Conservation (phyloP, 2,113 vertebrate genomes). For the Myrmecobius fasciatus region DNA sequence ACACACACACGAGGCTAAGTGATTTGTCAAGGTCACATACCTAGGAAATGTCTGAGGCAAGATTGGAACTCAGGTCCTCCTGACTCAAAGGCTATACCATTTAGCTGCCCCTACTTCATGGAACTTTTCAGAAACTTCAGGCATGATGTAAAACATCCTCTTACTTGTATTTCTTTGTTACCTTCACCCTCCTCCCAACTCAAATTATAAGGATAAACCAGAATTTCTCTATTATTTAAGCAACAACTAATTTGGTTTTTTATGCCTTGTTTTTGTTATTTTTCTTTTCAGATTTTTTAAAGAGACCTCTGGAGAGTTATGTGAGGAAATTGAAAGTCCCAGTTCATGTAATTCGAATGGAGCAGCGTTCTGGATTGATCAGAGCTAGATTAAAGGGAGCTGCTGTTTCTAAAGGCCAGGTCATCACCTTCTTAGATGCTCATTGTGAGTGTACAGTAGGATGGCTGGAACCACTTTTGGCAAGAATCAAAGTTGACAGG, state of each 20-base stretch:
- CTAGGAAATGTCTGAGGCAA: no score
- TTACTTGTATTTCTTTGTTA: background rate
- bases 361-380: constrained; percentile 97
- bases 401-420: constrained; percentile 95
- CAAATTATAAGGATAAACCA: background rate
- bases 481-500: constrained; percentile 97
- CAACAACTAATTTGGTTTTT: constrained; percentile 13
- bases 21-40: no score
- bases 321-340: constrained; percentile 94
- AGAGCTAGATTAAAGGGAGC: constrained; percentile 97
- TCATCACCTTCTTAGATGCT: constrained; percentile 98
- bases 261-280: constrained; percentile 23
- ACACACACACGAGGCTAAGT: no score
- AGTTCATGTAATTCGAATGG: constrained; percentile 96
- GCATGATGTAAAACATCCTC: background rate
- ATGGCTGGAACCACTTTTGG: constrained; percentile 96
- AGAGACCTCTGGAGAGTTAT: constrained; percentile 94
- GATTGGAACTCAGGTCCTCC: no score
- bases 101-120: background rate
- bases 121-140: background rate
- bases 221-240: constrained; percentile 24
- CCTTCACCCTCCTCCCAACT: background rate
- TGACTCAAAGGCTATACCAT: no score
- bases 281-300: constrained; percentile 92
- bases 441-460: constrained; percentile 98